Conservation (phyloP, 2,888 invertebrate genomes). For the Desoria tigrina region DNA sequence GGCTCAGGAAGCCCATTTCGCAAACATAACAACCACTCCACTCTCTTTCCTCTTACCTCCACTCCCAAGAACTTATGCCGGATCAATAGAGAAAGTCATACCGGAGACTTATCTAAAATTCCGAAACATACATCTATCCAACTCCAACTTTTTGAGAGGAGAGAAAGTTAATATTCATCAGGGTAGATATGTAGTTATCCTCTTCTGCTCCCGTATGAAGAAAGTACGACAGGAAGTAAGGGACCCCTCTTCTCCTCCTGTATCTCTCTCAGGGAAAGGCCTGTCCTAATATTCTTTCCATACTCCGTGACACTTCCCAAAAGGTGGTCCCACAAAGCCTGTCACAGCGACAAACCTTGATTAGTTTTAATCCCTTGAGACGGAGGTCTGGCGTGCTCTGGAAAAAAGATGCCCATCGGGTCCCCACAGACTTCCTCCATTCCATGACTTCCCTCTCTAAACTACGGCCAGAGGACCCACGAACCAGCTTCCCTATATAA, state of each 20-base stretch:
- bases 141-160: slow-evolving; percentile 34
- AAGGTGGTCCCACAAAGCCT: slow-evolving; percentile 54
- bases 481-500: slow-evolving; percentile 10
- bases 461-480: no score
- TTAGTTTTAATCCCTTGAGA: slow-evolving; percentile 54
- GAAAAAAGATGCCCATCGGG: slow-evolving; percentile 53
- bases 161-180: slow-evolving; percentile 47
- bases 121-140: neutral
- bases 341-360: slow-evolving; percentile 54
- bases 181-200: slow-evolving; percentile 30
- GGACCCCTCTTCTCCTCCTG: slow-evolving; percentile 52
- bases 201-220: slow-evolving; percentile 36
- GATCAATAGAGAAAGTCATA: no score
- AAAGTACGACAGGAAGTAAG: slow-evolving; percentile 44
- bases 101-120: neutral
- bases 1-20: no score
- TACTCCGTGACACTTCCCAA: slow-evolving; percentile 53
- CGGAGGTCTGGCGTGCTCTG: slow-evolving; percentile 51
- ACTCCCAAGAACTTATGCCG: no score
- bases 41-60: no score
- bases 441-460: slow-evolving; percentile 43
- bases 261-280: slow-evolving; percentile 52
- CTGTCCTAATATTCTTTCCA: slow-evolving; percentile 52
- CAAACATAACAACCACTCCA: no score
- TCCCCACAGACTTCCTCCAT: slow-evolving; percentile 49